Evolutionary conservation across 2,888 invertebrate species (phyloP), one percentile per base, ranked within the genome.

Genomic region (Molanna angustata): DNA sequence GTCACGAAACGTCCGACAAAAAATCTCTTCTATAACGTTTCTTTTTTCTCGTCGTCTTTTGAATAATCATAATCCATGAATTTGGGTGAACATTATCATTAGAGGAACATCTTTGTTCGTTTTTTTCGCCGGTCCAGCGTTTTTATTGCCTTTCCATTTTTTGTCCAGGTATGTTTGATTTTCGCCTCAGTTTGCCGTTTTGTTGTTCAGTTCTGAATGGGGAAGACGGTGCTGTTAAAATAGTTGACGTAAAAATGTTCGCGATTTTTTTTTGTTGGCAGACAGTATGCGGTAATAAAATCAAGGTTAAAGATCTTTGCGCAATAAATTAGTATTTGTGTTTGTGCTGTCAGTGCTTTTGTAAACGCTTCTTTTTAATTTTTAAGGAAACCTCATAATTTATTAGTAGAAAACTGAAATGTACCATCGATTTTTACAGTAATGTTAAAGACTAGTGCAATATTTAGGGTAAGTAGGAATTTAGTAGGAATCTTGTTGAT

Each of bases 21-120:
- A n/a, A n/a, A n/a, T n/a, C n/a, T n/a, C n/a, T n/a, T n/a, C 37
- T 35, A 20, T 49, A 41, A 55, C 43, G 49, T 39, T 33, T 49
- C 40, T 52, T 54, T 41, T 54, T 46, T 54, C 20, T 47, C 43
- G 51, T 19, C 31, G 53, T 51, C 39, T 21, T 50, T 46, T 40
- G 49, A 54, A 39, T 48, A 22, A 22, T 31, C 46, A 42, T 32
- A 42, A 44, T 37, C 50, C 41, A 55, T 56, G 53, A 54, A 51
- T 58, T 55, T 33, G 47, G 58, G 55, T 49, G 52, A 58, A 58
- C 55, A 56, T 56, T 52, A 56, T 58, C 50, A 58, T 58, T 56
- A 58, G 43, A 45, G 52, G 51, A 53, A 58, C 53, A 48, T 55
- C 55, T 57, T 54, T 54, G 54, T 57, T 51, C 45, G 42, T 50